Percentiles rank a stretch among this genome's conserved stretches.
Evolutionary conservation across 2,113 vertebrate genomes (phyloP).

Genomic region (Notiomystis cincta): DNA sequence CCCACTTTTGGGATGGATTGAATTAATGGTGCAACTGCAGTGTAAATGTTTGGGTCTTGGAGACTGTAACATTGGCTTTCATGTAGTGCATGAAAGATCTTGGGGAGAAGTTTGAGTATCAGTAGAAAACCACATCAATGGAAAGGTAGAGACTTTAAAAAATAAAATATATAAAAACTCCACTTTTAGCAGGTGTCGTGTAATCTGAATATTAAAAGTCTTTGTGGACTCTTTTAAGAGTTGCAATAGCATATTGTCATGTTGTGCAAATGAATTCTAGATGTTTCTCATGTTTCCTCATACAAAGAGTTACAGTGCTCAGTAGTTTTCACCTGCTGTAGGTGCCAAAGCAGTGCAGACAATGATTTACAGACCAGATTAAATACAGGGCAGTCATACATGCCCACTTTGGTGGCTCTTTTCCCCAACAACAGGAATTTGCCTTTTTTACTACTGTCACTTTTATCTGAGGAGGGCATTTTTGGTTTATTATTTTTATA

Average conservation of each 20-base stretch:
- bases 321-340: background rate
- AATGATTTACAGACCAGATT: background rate
- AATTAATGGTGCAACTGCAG: background rate
- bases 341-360: background rate
- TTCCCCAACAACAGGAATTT: background rate
- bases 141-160: background rate
- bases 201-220: background rate
- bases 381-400: rapidly evolving
- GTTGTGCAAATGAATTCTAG: background rate
- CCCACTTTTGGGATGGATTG: background rate
- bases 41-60: background rate
- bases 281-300: background rate
- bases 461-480: background rate
- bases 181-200: background rate
- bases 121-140: background rate
- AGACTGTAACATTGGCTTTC: background rate
- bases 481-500: background rate
- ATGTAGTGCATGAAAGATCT: background rate
- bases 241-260: background rate
- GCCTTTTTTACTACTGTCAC: background rate
- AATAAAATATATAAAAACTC: background rate
- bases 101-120: background rate
- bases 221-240: background rate
- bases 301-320: background rate
- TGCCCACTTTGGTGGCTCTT: background rate